Conservation (phyloP, 2,888 invertebrate species). For the Ctena decussata region DNA sequence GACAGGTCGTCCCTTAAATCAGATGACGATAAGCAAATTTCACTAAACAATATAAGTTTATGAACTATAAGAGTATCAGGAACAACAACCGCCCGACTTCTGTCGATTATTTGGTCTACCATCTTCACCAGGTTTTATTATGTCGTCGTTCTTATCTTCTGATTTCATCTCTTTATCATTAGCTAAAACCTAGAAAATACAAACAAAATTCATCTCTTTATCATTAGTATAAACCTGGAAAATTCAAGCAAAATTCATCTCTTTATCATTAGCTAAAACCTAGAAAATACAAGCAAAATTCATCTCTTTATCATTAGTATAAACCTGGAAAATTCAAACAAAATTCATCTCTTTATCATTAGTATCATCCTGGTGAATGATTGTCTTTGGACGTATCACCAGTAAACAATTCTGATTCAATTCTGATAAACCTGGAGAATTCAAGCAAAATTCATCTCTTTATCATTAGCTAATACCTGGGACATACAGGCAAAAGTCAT, state of each 20-base stretch:
- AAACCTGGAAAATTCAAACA: background rate
- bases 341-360: background rate
- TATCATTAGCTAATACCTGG: background rate
- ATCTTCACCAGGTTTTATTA: slow-evolving; percentile 60
- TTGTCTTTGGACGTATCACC: too few species aligned
- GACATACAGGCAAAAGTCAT: background rate
- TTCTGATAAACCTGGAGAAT: too few species aligned
- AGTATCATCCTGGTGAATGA: too few species aligned
- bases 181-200: slow-evolving; percentile 75
- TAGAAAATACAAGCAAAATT: background rate
- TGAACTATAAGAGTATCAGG: background rate
- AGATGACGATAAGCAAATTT: too few species aligned
- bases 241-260: background rate
- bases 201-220: background rate
- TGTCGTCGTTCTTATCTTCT: slow-evolving; percentile 74
- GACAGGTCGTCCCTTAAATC: too few species aligned
- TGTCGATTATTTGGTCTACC: slow-evolving; percentile 1
- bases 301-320: background rate
- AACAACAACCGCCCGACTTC: slow-evolving; percentile 2
- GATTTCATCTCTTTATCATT: slow-evolving; percentile 78
- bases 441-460: too few species aligned
- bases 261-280: background rate
- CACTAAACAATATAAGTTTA: too few species aligned
- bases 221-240: background rate
- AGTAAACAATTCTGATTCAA: too few species aligned